Percentiles rank a stretch among this genome's conserved stretches.
Evolutionary conservation across 92 coral and sea anemone genomes (phyloP).

Genomic region (Heteractis magnifica): DNA sequence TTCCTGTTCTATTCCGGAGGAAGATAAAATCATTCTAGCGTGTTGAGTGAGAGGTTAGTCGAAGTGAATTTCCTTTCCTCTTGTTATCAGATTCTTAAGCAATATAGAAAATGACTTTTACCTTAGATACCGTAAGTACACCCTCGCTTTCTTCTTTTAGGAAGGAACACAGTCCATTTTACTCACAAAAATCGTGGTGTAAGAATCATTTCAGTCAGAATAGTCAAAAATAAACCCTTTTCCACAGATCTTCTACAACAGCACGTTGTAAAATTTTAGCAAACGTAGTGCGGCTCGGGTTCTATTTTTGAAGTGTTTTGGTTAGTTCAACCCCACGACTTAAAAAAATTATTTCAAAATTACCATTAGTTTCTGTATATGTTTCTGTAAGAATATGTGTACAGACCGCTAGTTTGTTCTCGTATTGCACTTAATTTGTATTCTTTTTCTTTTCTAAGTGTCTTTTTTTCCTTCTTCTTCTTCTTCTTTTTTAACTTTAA

Average conservation of each 20-base stretch:
- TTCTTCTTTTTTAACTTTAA: too few relatives aligned
- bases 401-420: not conserved
- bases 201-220: not conserved
- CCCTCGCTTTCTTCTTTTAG: not conserved
- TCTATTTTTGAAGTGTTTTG: not conserved
- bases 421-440: not conserved
- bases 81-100: not conserved
- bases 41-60: not conserved
- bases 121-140: not conserved
- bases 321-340: not conserved
- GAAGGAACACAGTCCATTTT: not conserved
- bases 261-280: not conserved
- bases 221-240: not conserved
- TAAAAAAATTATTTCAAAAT: not conserved
- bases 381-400: not conserved
- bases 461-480: too few relatives aligned
- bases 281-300: not conserved
- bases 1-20: not conserved
- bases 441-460: not conserved
- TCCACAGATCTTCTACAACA: not conserved
- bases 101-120: conserved; percentile 3
- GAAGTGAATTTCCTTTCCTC: not conserved
- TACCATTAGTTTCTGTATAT: not conserved
- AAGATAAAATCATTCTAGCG: not conserved
- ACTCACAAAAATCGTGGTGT: not conserved